Evolutionary conservation across 2,888 invertebrate genomes (phyloP), one percentile per base, ranked within the genome.

Genomic region (Dasypolia templi): DNA sequence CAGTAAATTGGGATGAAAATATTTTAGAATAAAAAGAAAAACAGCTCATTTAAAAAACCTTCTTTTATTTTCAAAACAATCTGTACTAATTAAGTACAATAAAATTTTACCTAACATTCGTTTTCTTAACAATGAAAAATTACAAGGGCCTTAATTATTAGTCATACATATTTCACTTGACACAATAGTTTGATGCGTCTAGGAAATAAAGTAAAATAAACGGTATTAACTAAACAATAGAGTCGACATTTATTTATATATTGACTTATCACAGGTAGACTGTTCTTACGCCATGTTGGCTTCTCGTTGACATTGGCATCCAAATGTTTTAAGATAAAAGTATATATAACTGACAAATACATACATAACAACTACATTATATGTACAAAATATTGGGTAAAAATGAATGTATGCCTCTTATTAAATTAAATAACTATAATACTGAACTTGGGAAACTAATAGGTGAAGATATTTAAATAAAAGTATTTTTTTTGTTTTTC

Each of bases 21-120:
- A 0, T 67, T 17, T 29, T 9, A 17, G 26, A 51, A 29, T 29
- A 46, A 26, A 2, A 59, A 72, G 75, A 75, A 72, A 85, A 83
- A 85, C 73, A 78, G 62, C 58, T 29, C 0, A 58, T 68, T 81
- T 87, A 87, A 90, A 82, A 94, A 92, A 90, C 86, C 82, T 88
- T 90, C 72, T n/a, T 91, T 92, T 94, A 94, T 93, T 94, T 94
- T 92, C 89, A 93, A 95, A 94, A 94, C 93, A 93, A 93, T 91
- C 85, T 91, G 92, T 92, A 94, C 93, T 91, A 85, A 84, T 88
- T 78, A 87, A 91, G 93, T 94, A 94, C 93, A 93, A 94, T 94
- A 93, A 91, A 92, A 91, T 92, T 86, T 92, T 91, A 92, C 89
- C 91, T 94, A 94, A 91, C 91, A 83, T 91, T 82, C 82, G 89